phyloP scores from a whole-genome alignment of 2,888 invertebrate genomes.

The Portevinia maculata region DNA sequence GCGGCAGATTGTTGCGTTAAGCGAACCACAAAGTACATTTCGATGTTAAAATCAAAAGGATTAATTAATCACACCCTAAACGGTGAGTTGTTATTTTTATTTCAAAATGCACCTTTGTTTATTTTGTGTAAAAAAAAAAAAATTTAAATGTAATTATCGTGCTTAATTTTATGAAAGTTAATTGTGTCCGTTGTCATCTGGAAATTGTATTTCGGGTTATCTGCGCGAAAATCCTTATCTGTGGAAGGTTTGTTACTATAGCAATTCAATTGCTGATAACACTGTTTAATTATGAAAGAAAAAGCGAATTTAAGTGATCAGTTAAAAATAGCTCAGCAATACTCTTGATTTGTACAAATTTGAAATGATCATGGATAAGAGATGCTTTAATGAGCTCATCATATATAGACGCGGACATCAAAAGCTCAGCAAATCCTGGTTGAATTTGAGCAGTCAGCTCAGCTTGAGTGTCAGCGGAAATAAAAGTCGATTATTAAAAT shows the following conservation, averaged over 20 bases:
- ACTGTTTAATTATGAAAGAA: constrained; percentile 37
- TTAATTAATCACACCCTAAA: constrained; percentile 41
- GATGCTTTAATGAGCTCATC: too few relatives aligned
- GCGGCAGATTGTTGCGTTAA: constrained; percentile 3
- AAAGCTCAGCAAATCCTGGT: too few relatives aligned
- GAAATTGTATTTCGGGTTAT: constrained; percentile 53
- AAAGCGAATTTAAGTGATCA: constrained; percentile 31
- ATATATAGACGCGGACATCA: too few relatives aligned
- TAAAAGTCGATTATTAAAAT: too few relatives aligned
- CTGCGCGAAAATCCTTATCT: constrained; percentile 58
- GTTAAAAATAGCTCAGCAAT: constrained; percentile 37
- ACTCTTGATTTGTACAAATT: not conserved
- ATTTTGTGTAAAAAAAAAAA: constrained; percentile 9
- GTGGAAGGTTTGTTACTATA: constrained; percentile 37
- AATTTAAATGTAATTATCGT: not conserved
- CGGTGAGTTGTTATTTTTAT: constrained; percentile 44
- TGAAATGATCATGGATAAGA: too few relatives aligned
- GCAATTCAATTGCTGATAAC: constrained; percentile 48
- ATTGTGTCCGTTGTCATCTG: constrained; percentile 45
- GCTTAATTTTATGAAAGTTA: constrained; percentile 1
- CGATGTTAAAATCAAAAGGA: constrained; percentile 65
- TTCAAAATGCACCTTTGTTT: constrained; percentile 4
- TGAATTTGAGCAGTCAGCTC: too few relatives aligned
- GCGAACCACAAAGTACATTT: constrained; percentile 4
- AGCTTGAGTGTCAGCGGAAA: too few relatives aligned